Evolutionary conservation across 2,888 invertebrate genomes (phyloP), one percentile per base, ranked within the genome.

Genomic region (Panzeria rudis): DNA sequence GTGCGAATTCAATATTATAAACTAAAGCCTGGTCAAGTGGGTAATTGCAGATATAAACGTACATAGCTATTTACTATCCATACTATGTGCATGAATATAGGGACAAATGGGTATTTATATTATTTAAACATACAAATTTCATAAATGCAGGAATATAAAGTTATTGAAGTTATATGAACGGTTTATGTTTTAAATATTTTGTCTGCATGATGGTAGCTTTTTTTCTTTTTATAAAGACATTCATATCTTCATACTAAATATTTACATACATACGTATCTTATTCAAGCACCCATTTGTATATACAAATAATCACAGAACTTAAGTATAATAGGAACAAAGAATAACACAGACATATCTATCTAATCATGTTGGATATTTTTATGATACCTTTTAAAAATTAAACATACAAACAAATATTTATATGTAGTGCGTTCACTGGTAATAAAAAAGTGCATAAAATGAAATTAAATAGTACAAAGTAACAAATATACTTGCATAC

Each of bases 161-260:
- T 56, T 69, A 82, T 82, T 71, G 71, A 77, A 77, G 77, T 68
- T 2, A 38, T 59, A 62, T 54, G 47, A 73, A 56, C 41, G 38
- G 5, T 44, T 69, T 56, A 29, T 20, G 20, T 38, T 73, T 73
- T 56, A 20, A n/a, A 56, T 59, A 25, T 62, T 38, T 69, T 56
- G 13, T 68, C 32, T 64, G 17, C 59, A 25, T 62, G 56, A 81
- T 62, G 17, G 87, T 61, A 75, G 11, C 4, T 35, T 38, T 50
- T 29, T 25, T 73, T 87, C 87, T 90, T 75, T 87, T 88, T 89
- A 90, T 90, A 88, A 89, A 90, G 90, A 89, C 90, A 90, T 90
- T 88, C 38, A 3, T 47, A 35, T 56, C 47, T 54, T 17, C n/a
- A 32, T 29, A 13, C 13, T 17, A 44, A 25, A 25, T 41, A 41